phyloP scores from a whole-genome alignment of 2,113 vertebrate species.

The Mellivora capensis region DNA sequence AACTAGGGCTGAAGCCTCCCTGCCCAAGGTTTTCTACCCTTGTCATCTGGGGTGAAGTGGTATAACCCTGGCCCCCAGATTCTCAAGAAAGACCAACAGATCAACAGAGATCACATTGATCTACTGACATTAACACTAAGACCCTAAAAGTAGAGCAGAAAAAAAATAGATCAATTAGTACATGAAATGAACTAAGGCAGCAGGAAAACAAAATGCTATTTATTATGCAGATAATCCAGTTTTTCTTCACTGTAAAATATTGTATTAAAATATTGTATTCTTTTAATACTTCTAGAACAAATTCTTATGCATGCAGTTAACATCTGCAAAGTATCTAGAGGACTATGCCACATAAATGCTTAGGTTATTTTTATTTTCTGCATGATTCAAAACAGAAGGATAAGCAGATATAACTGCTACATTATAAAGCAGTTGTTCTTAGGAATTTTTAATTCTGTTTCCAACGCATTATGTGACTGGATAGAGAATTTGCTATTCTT shows the following conservation, averaged over 20 bases:
- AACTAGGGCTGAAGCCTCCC: background rate
- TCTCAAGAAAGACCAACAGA: background rate
- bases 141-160: background rate
- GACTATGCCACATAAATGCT: background rate
- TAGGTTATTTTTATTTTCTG: constrained; percentile 23
- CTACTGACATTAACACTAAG: background rate
- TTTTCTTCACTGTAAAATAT: background rate
- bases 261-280: background rate
- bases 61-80: background rate
- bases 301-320: constrained; percentile 21
- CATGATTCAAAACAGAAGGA: constrained; percentile 16
- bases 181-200: background rate
- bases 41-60: background rate
- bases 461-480: constrained; percentile 16
- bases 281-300: background rate
- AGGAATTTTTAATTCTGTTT: constrained; percentile 20
- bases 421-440: background rate
- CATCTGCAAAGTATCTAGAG: background rate
- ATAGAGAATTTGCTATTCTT: background rate
- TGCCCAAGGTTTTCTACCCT: background rate
- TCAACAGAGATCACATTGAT: background rate
- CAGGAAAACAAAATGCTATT: constrained; percentile 16
- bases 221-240: background rate
- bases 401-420: background rate
- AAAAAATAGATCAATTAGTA: background rate